Base-by-base conservation (phyloP, 1,140 invertebrate species). In the Amphibalanus amphitrite region DNA sequence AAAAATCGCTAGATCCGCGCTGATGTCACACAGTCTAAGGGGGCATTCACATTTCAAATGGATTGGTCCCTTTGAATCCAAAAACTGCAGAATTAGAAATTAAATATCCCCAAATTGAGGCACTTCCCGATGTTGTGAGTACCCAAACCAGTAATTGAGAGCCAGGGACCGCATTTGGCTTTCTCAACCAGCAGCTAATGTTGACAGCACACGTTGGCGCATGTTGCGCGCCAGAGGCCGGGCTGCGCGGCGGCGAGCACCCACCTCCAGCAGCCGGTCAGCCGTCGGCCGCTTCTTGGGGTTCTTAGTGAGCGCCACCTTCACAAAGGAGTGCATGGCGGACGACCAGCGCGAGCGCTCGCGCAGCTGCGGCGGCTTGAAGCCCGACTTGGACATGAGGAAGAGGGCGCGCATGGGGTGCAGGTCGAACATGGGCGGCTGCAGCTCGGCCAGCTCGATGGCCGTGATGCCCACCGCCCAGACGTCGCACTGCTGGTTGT, bases 381-480 rank as follows among this genome's bases (percentile, higher is more conserved):
- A 99, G 47, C 92, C 92, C 76, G 93, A 96, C 82, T 98, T 99
- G 13, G 97, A 97, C 95, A 99, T 98, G 17, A 99, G 84, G 83
- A 98, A 97, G 59, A 99, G 83, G 30, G 93, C 97, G 76, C 95
- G 85, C 93, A 99, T 98, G 1, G 96, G 97, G 85, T 99, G 97
- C 64, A 99, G 83, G 82, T 99, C 96, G 83, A 98, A 99, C 93
- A 98, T 97, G 0, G 97, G 97, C 69, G 97, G 97, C 78, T 99
- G 95, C 59, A 98, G 83, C 82, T 99, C 97, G 25, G 97, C 97
- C 75, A 99, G 85, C 83, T 99, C 97, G 78, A 99, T 99, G 64
- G 95, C 90, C 30, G 97, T 99, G 72, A 99, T 97, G 71, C 97
- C 97, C 75, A 97, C 93, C 29, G 97, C 96, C 97, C 97, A 99